phyloP scores from a whole-genome alignment of 2,113 vertebrate genomes.

The Dascyllus trimaculatus region DNA sequence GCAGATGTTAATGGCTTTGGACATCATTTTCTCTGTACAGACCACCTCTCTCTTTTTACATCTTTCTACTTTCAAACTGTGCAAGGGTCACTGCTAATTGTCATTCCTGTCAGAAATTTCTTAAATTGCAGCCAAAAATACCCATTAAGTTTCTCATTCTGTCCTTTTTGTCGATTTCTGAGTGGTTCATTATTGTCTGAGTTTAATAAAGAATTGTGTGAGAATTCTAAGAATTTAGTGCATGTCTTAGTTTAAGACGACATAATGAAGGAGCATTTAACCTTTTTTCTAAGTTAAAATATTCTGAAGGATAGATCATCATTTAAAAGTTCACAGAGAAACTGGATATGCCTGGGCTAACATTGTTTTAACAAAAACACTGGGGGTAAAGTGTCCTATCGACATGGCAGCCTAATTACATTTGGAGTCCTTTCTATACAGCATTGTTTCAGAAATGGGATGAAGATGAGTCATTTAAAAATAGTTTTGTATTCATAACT shows the following conservation, averaged over 20 bases:
- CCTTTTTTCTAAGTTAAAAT: background rate
- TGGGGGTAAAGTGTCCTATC: too few relatives aligned
- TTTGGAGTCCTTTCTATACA: background rate
- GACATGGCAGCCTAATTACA: background rate
- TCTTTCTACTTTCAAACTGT: constrained; percentile 29
- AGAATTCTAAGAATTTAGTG: constrained; percentile 34
- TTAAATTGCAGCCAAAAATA: constrained; percentile 65
- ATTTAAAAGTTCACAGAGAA: background rate
- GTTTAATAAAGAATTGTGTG: constrained; percentile 50
- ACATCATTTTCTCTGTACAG: background rate
- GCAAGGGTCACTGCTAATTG: constrained; percentile 57
- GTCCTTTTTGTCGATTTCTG: constrained; percentile 37
- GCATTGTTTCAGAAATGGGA: background rate
- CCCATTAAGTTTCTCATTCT: constrained; percentile 14
- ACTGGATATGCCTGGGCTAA: background rate
- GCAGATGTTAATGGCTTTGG: constrained; percentile 24
- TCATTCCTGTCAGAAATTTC: constrained; percentile 60
- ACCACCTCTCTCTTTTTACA: constrained; percentile 7
- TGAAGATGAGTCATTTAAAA: background rate
- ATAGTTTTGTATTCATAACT: background rate
- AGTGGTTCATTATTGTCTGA: constrained; percentile 52
- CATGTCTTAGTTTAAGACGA: constrained; percentile 27
- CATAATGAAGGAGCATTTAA: constrained; percentile 6
- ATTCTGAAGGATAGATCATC: constrained; percentile 5
- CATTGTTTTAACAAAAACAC: background rate